Conservation (phyloP, 2,888 invertebrate species). For the Stenchaetothrips biformis region DNA sequence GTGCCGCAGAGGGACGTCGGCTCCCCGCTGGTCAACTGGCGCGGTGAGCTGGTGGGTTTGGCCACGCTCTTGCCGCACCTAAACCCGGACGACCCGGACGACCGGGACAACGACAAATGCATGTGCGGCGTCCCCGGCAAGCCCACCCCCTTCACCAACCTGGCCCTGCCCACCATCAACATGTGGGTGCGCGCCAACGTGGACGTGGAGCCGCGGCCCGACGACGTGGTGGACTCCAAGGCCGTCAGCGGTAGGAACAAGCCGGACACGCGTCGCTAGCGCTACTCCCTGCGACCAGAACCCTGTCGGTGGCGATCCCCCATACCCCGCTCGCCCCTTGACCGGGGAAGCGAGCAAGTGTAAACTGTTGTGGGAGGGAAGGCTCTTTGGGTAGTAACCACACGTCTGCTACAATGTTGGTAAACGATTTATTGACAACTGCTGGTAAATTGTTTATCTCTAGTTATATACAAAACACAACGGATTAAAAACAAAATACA, state of each 20-base stretch:
- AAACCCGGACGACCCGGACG: neutral
- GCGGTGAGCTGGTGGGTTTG: neutral
- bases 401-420: neutral
- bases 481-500: neutral
- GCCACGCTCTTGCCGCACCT: neutral
- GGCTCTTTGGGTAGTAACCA: neutral
- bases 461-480: constrained; percentile 13
- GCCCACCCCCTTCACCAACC: neutral
- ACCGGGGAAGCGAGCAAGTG: neutral
- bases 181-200: neutral
- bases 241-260: too few relatives aligned
- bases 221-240: neutral
- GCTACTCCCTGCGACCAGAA: too few relatives aligned
- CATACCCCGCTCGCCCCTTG: neutral
- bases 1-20: neutral
- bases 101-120: neutral
- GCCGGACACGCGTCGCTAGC: too few relatives aligned
- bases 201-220: neutral
- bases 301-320: neutral
- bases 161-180: neutral
- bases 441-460: neutral
- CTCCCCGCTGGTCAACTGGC: neutral
- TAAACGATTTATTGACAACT: neutral
- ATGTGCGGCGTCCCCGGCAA: neutral
- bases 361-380: neutral